Evolutionary conservation across 1,140 invertebrate genomes (phyloP).

Genomic region (Delia radicum): DNA sequence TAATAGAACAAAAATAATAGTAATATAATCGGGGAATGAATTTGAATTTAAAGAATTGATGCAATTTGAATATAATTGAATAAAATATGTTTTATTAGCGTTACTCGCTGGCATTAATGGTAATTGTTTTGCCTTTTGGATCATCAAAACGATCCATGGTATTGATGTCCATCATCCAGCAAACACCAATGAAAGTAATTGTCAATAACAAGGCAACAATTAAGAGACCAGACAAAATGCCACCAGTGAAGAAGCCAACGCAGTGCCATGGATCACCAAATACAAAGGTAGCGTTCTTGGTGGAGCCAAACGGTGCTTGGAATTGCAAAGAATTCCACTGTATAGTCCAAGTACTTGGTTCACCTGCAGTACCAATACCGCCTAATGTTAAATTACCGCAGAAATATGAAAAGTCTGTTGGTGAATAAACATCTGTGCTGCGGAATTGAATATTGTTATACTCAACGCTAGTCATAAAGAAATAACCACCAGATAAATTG

Average conservation of each 20-base stretch:
- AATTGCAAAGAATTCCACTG: conserved; percentile 42
- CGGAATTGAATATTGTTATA: conserved; percentile 31
- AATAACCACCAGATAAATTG: conserved; percentile 38
- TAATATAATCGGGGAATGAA: conserved; percentile 31
- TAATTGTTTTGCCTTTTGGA: conserved; percentile 95
- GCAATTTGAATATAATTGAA: neutral
- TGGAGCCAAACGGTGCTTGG: conserved; percentile 43
- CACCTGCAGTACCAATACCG: neutral
- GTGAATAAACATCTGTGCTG: conserved; percentile 37
- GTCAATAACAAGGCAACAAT: conserved; percentile 74
- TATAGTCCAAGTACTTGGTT: conserved; percentile 23
- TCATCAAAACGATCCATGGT: conserved; percentile 99
- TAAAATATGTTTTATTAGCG: neutral
- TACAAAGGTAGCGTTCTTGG: conserved; percentile 27
- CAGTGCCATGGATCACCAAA: conserved; percentile 77
- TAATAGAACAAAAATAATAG: neutral
- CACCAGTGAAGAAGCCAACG: conserved; percentile 84
- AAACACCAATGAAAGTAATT: conserved; percentile 83
- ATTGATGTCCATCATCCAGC: conserved; percentile 91
- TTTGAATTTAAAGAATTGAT: conserved; percentile 8
- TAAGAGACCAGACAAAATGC: conserved; percentile 89
- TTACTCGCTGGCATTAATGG: conserved; percentile 77
- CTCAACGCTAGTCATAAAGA: conserved; percentile 37
- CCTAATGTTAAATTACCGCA: conserved; percentile 44
- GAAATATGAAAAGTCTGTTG: conserved; percentile 46